Conservation (phyloP, 2,797 vertebrate genomes). For the Chanos chanos region DNA sequence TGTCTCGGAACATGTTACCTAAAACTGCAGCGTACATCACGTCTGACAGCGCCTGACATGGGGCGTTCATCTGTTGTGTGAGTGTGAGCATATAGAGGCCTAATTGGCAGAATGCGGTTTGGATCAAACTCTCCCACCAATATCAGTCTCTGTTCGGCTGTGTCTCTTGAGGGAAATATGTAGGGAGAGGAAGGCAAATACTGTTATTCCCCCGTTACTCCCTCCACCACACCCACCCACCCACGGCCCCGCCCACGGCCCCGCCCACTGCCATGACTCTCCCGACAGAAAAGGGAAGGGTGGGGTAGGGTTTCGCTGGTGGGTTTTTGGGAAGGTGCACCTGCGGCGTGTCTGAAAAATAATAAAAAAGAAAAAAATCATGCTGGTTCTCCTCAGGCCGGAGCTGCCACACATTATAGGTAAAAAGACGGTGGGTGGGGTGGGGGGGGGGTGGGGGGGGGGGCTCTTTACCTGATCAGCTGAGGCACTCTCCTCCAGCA, state of each 20-base stretch:
- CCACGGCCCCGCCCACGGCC: slow-evolving; percentile 7
- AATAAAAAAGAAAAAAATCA: too few relatives aligned
- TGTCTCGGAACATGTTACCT: too few relatives aligned
- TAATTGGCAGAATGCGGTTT: slow-evolving; percentile 57
- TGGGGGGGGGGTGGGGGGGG: slow-evolving; percentile 77
- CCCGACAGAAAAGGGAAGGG: slow-evolving; percentile 66
- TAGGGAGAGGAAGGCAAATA: slow-evolving; percentile 80
- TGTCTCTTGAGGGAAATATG: slow-evolving; percentile 71
- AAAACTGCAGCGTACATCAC: too few relatives aligned
- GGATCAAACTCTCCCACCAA: slow-evolving; percentile 51
- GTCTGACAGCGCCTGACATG: too few relatives aligned
- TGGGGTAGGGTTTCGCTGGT: slow-evolving; percentile 63
- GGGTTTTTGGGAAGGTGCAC: slow-evolving; percentile 78
- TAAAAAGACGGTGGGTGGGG: slow-evolving; percentile 65
- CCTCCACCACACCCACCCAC: slow-evolving; percentile 42
- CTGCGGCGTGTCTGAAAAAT: slow-evolving; percentile 85
- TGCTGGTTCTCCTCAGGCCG: slow-evolving; percentile 77
- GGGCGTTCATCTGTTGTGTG: too few relatives aligned
- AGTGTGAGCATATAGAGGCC: slow-evolving; percentile 46
- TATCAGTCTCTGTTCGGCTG: slow-evolving; percentile 53
- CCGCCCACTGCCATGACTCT: slow-evolving; percentile 20
- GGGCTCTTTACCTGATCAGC: slow-evolving; percentile 83
- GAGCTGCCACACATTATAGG: slow-evolving; percentile 73
- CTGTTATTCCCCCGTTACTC: slow-evolving; percentile 79
- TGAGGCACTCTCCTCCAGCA: slow-evolving; percentile 80